These are phyloP conservation scores for Lepus europaeus DNA, from an alignment of 2,113 vertebrate species.

Conservation along the genomic window DNA sequence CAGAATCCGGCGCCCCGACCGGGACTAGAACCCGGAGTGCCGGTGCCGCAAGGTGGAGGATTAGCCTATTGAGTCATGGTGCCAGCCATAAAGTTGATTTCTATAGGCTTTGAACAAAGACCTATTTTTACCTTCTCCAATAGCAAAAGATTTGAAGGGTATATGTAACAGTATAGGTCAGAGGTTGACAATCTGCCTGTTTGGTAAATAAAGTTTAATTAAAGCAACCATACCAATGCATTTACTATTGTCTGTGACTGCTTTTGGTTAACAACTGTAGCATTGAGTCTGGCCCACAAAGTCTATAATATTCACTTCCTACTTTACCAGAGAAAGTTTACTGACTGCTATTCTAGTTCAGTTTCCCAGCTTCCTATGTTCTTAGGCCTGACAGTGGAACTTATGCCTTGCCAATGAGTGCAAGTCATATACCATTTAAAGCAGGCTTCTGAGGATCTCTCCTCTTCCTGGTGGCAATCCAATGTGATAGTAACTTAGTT, in stretches of 20 bases:
- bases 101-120: neutral
- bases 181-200: neutral
- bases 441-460: neutral
- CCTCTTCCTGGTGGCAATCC: neutral
- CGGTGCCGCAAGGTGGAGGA: too few species aligned
- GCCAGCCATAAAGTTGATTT: too few species aligned
- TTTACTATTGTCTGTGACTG: neutral
- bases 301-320: constrained; percentile 5
- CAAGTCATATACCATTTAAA: neutral
- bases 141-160: neutral
- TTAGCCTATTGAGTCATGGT: too few species aligned
- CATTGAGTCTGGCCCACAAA: neutral
- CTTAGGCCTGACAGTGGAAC: neutral
- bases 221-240: neutral
- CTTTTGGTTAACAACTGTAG: neutral
- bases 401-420: neutral
- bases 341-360: neutral
- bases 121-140: neutral
- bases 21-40: too few species aligned
- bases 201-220: neutral
- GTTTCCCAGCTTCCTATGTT: neutral
- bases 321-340: neutral
- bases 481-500: neutral
- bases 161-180: neutral
- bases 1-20: too few species aligned